A percentile compares a stretch with the other conserved stretches of the same genome.
phyloP scores from a whole-genome alignment of 2,888 invertebrate species.

The Tiliacea citrago region DNA sequence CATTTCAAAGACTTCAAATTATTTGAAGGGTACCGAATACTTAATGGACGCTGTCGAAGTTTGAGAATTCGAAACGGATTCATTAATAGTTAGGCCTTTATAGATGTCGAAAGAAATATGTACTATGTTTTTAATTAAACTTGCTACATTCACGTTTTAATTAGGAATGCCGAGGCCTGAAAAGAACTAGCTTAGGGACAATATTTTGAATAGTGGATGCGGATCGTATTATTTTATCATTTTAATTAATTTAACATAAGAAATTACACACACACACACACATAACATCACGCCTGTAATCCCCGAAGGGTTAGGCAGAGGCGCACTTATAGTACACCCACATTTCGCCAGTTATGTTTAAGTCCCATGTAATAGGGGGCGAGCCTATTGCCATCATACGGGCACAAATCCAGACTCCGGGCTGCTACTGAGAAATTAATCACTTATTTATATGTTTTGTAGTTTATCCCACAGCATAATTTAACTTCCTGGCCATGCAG shows the following conservation, averaged over 20 bases:
- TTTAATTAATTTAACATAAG: not conserved
- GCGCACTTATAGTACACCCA: no score
- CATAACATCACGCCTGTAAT: no score
- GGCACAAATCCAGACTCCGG: no score
- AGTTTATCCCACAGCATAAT: not conserved
- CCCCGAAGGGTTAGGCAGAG: no score
- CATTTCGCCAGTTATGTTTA: no score
- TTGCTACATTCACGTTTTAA: conserved; percentile 35
- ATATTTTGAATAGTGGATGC: not conserved
- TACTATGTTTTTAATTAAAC: conserved; percentile 29
- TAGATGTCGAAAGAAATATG: conserved; percentile 36
- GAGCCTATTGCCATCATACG: no score
- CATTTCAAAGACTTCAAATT: conserved; percentile 43
- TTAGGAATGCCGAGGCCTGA: not conserved
- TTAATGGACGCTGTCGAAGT: conserved; percentile 60
- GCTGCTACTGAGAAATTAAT: no score
- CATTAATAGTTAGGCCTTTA: conserved; percentile 49
- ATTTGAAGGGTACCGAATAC: conserved; percentile 48
- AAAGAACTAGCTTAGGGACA: not conserved
- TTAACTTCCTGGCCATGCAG: not conserved
- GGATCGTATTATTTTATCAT: not conserved
- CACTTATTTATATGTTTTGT: not conserved
- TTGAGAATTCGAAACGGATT: conserved; percentile 52
- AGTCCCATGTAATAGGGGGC: no score
- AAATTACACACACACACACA: no score